These are phyloP conservation scores for Bembecia ichneumoniformis DNA, from an alignment of 2,888 invertebrate genomes.

Conservation along the genomic window DNA sequence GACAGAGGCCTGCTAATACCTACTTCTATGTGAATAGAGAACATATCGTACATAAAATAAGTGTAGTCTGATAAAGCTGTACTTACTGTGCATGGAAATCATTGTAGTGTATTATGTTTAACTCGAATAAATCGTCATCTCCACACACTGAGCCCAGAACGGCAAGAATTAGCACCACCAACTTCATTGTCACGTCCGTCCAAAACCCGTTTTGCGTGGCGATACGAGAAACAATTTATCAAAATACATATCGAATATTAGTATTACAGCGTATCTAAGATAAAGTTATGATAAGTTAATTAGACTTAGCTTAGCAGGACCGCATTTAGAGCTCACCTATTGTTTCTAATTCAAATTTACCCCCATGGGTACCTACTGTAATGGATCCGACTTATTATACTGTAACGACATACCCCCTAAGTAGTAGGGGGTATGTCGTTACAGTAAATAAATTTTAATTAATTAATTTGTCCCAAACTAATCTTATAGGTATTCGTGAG, in stretches of 20 bases:
- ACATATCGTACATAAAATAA: neutral
- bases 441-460: too few species aligned
- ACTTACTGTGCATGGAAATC: slow-evolving; percentile 74
- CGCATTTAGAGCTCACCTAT: neutral
- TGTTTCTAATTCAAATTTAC: too few species aligned
- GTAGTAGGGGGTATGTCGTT: too few species aligned
- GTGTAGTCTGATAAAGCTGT: neutral
- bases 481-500: too few species aligned
- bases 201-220: neutral
- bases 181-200: neutral
- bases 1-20: too few species aligned
- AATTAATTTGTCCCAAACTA: too few species aligned
- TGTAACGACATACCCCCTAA: too few species aligned
- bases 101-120: slow-evolving; percentile 67
- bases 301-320: neutral
- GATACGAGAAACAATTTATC: neutral
- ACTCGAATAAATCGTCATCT: slow-evolving; percentile 32
- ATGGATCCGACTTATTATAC: too few species aligned
- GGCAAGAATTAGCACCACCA: slow-evolving; percentile 15
- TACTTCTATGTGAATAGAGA: neutral
- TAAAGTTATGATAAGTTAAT: neutral
- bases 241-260: neutral
- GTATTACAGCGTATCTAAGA: neutral
- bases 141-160: slow-evolving; percentile 15
- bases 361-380: too few species aligned